Evolutionary conservation across 2,888 invertebrate genomes (phyloP), one percentile per base, ranked within the genome.

Genomic region (Cryptocephalus primarius): DNA sequence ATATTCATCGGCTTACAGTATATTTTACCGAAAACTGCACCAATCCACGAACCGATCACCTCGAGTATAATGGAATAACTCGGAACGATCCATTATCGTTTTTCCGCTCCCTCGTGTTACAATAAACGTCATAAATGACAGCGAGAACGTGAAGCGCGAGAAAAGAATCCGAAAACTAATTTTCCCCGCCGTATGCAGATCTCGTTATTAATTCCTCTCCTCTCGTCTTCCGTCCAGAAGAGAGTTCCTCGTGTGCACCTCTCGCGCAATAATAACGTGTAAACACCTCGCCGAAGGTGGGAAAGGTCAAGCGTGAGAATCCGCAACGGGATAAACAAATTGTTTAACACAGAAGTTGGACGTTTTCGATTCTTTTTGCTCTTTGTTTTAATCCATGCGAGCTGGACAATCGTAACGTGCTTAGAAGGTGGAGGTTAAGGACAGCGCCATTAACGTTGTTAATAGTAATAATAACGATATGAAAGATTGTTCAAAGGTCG

Each of bases 221-320:
- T 22, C 22, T 22, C 22, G 22, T 22, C 22, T 22, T 22, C 22
- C 22, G 22, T n/a, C n/a, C 22, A 22, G 22, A 22, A 48, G 57
- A 54, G 60, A 58, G 58, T 57, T 22, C 22, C 22, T 22, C 22
- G 22, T 4, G 22, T 4, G 6, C 61, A 57, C 62, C 22, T 22
- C 22, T 22, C 22, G 22, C 22, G 22, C 22, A 22, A 22, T 22
- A 22, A 22, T 63, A 61, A 64, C 63, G 59, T 63, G 63, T 62
- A 63, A 65, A 65, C 65, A 65, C 64, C 60, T 64, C 54, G 50
- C 50, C 55, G 22, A 22, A 22, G 47, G 56, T 59, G 59, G 60
- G 58, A 51, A 43, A 60, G 64, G 60, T 63, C 61, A 62, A 58
- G 55, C 64, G 60, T 62, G 63, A 62, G 63, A 63, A 63, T 60